Evolutionary conservation across 2,888 invertebrate genomes (phyloP), one percentile per base, ranked within the genome.

Genomic region (Papilio elwesi): DNA sequence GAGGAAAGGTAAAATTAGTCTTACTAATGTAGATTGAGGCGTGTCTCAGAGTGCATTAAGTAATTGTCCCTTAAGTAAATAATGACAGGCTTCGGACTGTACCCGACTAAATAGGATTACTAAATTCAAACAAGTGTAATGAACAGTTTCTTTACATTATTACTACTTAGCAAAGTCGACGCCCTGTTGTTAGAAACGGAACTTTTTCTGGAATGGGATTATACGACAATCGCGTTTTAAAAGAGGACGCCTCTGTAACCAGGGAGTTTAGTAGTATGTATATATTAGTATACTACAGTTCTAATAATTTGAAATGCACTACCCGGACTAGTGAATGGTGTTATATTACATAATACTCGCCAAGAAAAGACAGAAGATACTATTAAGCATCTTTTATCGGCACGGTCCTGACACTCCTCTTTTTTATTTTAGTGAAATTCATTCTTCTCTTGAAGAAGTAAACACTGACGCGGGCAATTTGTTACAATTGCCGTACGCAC

Each of bases 61-160:
- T 62, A 15, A 62, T 48, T 59, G 49, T 36, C 48, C 1, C 59
- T 59, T 36, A 68, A 68, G 68, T 70, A 70, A 62, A 63, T 62
- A 63, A 69, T 63, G 38, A 70, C 53, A 43, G 52, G 13, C 43
- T 15, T 62, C 36, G 10, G 38, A 62, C 43, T 57, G 57, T 36
- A 48, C 13, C n/a, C 9, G 0, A n/a, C 10, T 43, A 36, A 57
- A 57, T 36, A 15, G 59, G 43, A 62, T 43, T 43, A 62, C 59
- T 57, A 57, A 57, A 57, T 36, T 62, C 43, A 62, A 62, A 38
- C 38, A 59, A n/a, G 43, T 43, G 43, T 43, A 43, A 43, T 62
- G 59, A 62, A 59, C 36, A 62, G 59, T 62, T 62, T 43, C 59
- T 62, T 62, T 43, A 62, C 43, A 62, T 15, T 43, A n/a, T 62